These are phyloP conservation scores for Anas platyrhynchos DNA, from an alignment of 2,113 vertebrate genomes.

Conservation along the genomic window DNA sequence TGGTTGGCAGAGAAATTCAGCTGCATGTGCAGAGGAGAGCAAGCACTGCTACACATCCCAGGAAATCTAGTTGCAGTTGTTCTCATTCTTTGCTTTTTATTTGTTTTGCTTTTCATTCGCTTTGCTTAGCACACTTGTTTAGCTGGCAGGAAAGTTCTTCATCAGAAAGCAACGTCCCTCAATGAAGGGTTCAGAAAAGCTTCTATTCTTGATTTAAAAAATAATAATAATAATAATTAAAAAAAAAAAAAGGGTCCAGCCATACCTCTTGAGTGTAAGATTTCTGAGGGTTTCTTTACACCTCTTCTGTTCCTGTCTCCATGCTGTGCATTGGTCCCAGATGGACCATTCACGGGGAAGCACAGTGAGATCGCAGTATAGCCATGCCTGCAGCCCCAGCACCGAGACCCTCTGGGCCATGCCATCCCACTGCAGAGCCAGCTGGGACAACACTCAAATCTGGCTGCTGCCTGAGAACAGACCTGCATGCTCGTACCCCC, in stretches of 20 bases:
- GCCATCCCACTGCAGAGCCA: background rate
- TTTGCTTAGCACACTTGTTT: background rate
- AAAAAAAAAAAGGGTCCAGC: background rate
- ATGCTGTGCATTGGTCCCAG: background rate
- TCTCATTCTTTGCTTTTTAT: background rate
- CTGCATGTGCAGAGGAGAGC: background rate
- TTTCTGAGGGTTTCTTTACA: background rate
- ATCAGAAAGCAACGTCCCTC: background rate
- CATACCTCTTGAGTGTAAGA: background rate
- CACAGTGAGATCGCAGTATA: fast-evolving
- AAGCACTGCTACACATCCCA: background rate
- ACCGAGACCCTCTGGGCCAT: background rate
- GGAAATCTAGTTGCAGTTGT: background rate
- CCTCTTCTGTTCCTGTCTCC: background rate
- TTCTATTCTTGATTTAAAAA: background rate
- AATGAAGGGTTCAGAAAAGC: background rate
- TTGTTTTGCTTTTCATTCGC: background rate
- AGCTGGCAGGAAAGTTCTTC: background rate
- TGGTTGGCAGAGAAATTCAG: fast-evolving
- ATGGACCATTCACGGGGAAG: background rate
- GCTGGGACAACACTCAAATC: background rate
- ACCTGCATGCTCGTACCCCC: background rate
- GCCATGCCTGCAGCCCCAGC: background rate
- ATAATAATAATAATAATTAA: background rate
- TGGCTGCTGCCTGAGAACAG: background rate